These are phyloP conservation scores for Rhinichthys klamathensis DNA, from an alignment of 2,113 vertebrate species.

Conservation along the genomic window DNA sequence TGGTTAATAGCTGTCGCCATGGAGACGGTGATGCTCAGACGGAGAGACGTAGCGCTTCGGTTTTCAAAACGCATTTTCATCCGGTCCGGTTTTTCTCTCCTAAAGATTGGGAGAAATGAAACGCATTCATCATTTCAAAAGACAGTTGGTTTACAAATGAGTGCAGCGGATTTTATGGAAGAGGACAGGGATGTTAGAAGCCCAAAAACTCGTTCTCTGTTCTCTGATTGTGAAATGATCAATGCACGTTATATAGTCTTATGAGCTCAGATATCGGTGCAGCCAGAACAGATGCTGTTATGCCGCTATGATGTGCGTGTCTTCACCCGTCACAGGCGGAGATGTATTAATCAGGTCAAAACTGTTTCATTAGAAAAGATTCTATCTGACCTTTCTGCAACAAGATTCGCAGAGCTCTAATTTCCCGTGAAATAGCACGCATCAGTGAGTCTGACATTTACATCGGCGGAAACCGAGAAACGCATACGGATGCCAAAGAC, in stretches of 20 bases:
- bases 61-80: slow-evolving; percentile 48
- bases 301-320: slow-evolving; percentile 7
- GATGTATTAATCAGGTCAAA: slow-evolving; percentile 53
- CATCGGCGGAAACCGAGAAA: slow-evolving; percentile 36
- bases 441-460: slow-evolving; percentile 55
- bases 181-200: neutral
- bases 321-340: neutral
- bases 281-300: neutral
- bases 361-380: slow-evolving; percentile 54
- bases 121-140: slow-evolving; percentile 48
- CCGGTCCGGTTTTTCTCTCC: slow-evolving; percentile 17
- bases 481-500: slow-evolving; percentile 5
- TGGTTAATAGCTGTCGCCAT: slow-evolving; percentile 45
- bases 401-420: slow-evolving; percentile 47
- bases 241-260: slow-evolving; percentile 8
- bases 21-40: slow-evolving; percentile 30
- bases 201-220: neutral
- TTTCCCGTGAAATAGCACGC: slow-evolving; percentile 47
- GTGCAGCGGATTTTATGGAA: slow-evolving; percentile 2
- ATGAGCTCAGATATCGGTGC: too few species aligned
- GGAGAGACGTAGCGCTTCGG: slow-evolving; percentile 6
- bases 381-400: slow-evolving; percentile 49
- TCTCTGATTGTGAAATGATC: slow-evolving; percentile 49
- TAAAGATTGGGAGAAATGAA: slow-evolving; percentile 18
- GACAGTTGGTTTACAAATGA: slow-evolving; percentile 55